These are phyloP conservation scores for Eurystomus glaucurus DNA, from an alignment of 2,797 vertebrate species.

Conservation along the genomic window DNA sequence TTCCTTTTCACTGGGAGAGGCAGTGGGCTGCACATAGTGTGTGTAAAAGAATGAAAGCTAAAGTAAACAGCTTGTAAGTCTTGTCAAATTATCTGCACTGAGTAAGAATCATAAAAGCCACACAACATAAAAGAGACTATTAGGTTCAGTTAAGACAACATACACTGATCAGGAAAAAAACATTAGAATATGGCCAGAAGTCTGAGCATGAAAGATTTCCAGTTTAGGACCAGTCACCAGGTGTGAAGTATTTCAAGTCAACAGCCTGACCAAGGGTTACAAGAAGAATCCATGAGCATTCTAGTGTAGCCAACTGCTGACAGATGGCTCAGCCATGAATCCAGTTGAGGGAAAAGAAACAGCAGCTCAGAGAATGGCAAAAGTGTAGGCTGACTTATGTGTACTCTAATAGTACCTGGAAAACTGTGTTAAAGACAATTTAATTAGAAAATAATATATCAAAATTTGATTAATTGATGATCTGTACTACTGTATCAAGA, in stretches of 20 bases:
- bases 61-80: conserved; percentile 5
- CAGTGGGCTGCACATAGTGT: neutral
- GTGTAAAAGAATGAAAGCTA: neutral
- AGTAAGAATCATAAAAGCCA: neutral
- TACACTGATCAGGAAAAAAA: neutral
- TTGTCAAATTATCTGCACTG: neutral
- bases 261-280: neutral
- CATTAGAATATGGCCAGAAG: neutral
- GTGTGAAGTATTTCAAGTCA: neutral
- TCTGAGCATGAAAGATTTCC: neutral
- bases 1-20: neutral
- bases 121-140: neutral
- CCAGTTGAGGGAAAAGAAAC: neutral
- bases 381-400: rapidly evolving
- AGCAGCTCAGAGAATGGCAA: neutral
- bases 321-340: neutral
- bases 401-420: neutral
- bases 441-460: neutral
- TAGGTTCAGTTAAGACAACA: neutral
- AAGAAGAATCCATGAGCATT: neutral
- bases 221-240: neutral
- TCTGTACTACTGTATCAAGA: neutral
- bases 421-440: neutral
- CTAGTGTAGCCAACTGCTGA: neutral
- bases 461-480: neutral